phyloP scores from a whole-genome alignment of 2,888 invertebrate species.

The Habroteleia sp. region DNA sequence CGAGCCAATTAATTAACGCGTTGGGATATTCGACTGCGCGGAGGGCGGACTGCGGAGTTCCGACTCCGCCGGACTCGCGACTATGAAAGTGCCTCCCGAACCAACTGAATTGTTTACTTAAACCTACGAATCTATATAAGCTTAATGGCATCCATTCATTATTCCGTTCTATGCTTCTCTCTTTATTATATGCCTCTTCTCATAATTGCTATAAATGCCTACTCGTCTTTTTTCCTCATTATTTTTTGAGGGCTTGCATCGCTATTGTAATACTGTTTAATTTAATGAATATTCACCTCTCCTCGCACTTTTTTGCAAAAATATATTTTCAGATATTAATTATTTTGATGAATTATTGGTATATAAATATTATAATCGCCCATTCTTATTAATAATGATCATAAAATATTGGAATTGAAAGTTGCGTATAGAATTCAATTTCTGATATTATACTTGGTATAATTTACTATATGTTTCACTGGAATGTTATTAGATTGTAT shows the following conservation, averaged over 20 bases:
- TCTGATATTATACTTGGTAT: too few relatives aligned
- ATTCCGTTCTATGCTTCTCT: slow-evolving; percentile 23
- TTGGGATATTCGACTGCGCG: slow-evolving; percentile 62
- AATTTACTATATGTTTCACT: too few relatives aligned
- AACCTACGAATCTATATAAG: slow-evolving; percentile 54
- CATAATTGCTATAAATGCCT: slow-evolving; percentile 42
- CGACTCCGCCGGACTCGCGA: slow-evolving; percentile 42
- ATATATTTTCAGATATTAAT: too few relatives aligned
- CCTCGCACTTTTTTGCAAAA: too few relatives aligned
- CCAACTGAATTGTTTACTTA: slow-evolving; percentile 51
- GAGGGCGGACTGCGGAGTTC: slow-evolving; percentile 23
- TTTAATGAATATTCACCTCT: slow-evolving; percentile 36
- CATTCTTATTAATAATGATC: too few relatives aligned
- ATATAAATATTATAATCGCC: too few relatives aligned
- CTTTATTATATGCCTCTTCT: slow-evolving; percentile 34
- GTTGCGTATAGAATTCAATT: too few relatives aligned
- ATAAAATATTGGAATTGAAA: too few relatives aligned
- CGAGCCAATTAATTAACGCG: slow-evolving; percentile 79
- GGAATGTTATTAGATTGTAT: too few relatives aligned
- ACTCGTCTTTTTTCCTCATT: slow-evolving; percentile 28
- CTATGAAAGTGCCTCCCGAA: slow-evolving; percentile 26
- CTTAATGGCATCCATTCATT: slow-evolving; percentile 50
- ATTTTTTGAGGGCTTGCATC: slow-evolving; percentile 22
- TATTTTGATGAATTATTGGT: too few relatives aligned
- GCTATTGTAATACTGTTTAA: slow-evolving; percentile 32